These are phyloP conservation scores for Drosophila conformis DNA, from an alignment of 2,888 invertebrate genomes.

Conservation along the genomic window DNA sequence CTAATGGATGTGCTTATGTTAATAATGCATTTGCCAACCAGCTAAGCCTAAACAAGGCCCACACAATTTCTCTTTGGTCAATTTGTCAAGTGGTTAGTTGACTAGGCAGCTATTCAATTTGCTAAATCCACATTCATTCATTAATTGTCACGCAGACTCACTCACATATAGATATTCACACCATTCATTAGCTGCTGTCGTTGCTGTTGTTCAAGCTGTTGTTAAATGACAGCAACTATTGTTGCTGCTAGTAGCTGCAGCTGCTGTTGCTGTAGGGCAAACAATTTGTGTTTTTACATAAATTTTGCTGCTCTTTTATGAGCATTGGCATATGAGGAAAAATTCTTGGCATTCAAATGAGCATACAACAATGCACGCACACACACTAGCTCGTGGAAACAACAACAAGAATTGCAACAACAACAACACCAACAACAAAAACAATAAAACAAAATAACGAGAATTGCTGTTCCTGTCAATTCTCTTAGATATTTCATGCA, in stretches of 20 bases:
- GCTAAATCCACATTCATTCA: conserved; percentile 32
- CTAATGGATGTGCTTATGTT: conserved; percentile 19
- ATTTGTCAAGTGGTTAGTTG: neutral
- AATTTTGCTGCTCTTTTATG: conserved; percentile 40
- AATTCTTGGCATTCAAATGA: conserved; percentile 71
- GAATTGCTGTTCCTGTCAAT: conserved; percentile 50
- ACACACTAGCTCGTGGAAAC: conserved; percentile 39
- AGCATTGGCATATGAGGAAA: conserved; percentile 22
- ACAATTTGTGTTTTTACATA: conserved; percentile 69
- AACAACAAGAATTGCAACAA: conserved; percentile 19
- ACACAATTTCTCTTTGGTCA: neutral
- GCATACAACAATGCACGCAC: conserved; percentile 64
- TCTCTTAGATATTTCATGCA: conserved; percentile 39
- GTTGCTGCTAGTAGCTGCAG: conserved; percentile 11
- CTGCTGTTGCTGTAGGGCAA: conserved; percentile 17
- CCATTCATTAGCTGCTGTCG: conserved; percentile 21
- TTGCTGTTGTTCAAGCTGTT: conserved; percentile 34
- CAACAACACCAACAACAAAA: conserved; percentile 19
- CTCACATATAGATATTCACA: conserved; percentile 5
- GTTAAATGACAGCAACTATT: conserved; percentile 51
- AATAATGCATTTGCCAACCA: neutral
- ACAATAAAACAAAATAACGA: conserved; percentile 1
- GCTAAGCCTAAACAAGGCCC: neutral
- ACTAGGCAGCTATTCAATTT: neutral
- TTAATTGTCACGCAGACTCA: conserved; percentile 45